phyloP scores from a whole-genome alignment of 2,113 vertebrate species.

The Chlamydotis undulata region DNA sequence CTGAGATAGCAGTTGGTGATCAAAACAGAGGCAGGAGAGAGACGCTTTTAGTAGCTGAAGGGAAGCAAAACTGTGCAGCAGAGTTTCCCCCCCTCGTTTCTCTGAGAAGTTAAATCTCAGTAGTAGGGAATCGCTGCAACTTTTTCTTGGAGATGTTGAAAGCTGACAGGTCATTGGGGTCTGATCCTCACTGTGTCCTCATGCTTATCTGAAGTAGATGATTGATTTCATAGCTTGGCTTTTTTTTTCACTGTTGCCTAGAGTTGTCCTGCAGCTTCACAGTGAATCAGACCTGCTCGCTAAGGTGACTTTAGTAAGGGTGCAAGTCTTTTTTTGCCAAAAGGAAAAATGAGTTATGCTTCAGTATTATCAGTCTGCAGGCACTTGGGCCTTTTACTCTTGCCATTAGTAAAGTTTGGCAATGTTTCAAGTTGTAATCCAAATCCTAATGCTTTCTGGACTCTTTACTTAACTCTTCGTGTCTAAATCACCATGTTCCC shows the following conservation, averaged over 20 bases:
- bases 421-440: constrained; percentile 26
- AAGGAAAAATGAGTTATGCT: neutral
- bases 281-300: neutral
- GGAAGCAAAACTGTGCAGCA: neutral
- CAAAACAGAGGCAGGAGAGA: constrained; percentile 1
- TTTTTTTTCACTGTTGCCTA: neutral
- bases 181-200: neutral
- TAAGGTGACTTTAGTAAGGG: neutral
- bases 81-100: neutral
- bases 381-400: neutral
- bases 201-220: neutral
- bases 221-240: neutral
- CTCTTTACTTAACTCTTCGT: constrained; percentile 6
- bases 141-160: neutral
- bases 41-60: neutral
- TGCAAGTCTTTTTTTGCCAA: neutral
- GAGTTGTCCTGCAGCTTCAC: neutral
- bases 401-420: neutral
- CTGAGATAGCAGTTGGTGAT: neutral
- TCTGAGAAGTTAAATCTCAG: neutral
- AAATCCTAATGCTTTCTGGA: constrained; percentile 29
- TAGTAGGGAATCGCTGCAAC: neutral
- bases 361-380: neutral
- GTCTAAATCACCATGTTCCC: neutral
- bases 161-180: neutral